phyloP scores from a whole-genome alignment of 1,140 invertebrate genomes.

The Hylaeus volcanicus region DNA sequence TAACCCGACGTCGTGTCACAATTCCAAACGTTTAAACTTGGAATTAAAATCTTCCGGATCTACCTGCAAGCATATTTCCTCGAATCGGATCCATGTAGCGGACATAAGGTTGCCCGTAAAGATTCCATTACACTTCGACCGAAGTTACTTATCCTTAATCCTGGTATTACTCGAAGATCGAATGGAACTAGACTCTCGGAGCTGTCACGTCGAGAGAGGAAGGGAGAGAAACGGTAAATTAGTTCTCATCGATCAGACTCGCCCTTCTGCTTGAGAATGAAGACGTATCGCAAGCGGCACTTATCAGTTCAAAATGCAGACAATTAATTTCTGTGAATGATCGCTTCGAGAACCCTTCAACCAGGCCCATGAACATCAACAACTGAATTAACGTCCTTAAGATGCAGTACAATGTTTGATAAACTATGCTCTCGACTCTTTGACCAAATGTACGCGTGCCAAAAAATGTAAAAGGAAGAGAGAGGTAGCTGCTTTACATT shows the following conservation, averaged over 20 bases:
- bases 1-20: neutral
- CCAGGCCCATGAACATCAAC: neutral
- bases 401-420: too few species aligned
- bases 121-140: constrained; percentile 35
- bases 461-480: neutral
- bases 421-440: too few species aligned
- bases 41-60: neutral
- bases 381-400: too few species aligned
- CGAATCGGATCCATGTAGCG: constrained; percentile 21
- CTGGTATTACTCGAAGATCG: constrained; percentile 62
- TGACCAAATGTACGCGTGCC: too few species aligned
- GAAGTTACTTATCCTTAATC: constrained; percentile 64
- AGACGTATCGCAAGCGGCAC: constrained; percentile 56
- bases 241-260: constrained; percentile 61
- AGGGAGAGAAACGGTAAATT: constrained; percentile 59
- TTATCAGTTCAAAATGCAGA: constrained; percentile 42
- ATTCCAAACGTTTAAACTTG: neutral
- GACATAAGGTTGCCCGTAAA: constrained; percentile 48
- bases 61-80: constrained; percentile 13
- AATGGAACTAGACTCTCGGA: constrained; percentile 58
- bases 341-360: neutral
- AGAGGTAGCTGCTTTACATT: constrained; percentile 4
- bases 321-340: constrained; percentile 59
- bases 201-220: constrained; percentile 46
- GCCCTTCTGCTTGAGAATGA: constrained; percentile 36